These are phyloP conservation scores for Rhopalosiphum nymphaeae DNA, from an alignment of 2,888 invertebrate species.

Conservation along the genomic window DNA sequence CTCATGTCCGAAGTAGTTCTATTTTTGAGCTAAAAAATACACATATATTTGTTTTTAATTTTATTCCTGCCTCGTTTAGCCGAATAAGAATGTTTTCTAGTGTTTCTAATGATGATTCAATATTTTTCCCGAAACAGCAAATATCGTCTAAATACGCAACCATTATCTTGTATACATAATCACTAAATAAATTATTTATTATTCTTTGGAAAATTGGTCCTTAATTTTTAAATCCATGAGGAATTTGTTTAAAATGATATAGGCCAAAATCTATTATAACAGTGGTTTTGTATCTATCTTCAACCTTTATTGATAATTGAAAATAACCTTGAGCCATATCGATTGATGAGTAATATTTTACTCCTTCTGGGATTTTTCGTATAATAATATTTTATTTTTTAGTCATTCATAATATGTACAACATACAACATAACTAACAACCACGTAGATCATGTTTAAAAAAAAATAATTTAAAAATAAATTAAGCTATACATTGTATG, in stretches of 20 bases:
- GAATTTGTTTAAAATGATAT: conserved; percentile 31
- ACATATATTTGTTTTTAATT: too few species aligned
- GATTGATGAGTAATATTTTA: conserved; percentile 22
- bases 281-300: conserved; percentile 15
- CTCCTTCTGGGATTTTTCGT: too few species aligned
- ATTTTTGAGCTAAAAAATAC: too few species aligned
- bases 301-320: conserved; percentile 2
- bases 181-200: conserved; percentile 23
- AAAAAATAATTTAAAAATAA: neutral
- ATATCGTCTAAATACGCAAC: neutral
- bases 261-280: conserved; percentile 16
- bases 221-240: conserved; percentile 43
- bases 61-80: too few species aligned
- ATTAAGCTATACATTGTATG: neutral
- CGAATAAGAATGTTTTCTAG: too few species aligned
- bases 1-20: too few species aligned
- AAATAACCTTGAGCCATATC: conserved; percentile 30
- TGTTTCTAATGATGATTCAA: too few species aligned
- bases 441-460: neutral
- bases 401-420: too few species aligned
- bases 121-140: too few species aligned
- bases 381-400: too few species aligned
- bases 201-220: neutral
- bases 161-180: conserved; percentile 35
- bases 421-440: too few species aligned